Conservation (phyloP, 2,888 invertebrate species). For the Lymantria monacha region DNA sequence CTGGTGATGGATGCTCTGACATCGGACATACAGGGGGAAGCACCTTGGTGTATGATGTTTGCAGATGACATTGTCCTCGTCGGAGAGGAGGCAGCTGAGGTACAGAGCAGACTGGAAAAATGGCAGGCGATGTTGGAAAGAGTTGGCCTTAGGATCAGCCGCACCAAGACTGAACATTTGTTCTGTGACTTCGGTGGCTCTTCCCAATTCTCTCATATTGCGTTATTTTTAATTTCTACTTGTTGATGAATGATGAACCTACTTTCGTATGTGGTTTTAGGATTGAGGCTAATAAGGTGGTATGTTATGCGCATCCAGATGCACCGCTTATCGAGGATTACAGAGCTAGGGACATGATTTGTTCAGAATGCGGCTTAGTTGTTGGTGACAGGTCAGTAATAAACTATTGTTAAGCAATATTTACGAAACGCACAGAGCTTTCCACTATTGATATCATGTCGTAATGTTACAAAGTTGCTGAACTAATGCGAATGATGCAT, state of each 20-base stretch:
- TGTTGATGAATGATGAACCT: slow-evolving; percentile 52
- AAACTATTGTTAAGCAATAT: slow-evolving; percentile 48
- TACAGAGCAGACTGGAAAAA: too few species aligned
- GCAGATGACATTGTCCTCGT: too few species aligned
- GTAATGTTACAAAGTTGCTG: slow-evolving; percentile 46
- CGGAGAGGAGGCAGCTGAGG: too few species aligned
- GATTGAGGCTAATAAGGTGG: slow-evolving; percentile 89
- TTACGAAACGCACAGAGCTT: slow-evolving; percentile 51
- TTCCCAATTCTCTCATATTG: too few species aligned
- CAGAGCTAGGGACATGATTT: slow-evolving; percentile 99
- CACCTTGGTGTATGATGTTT: too few species aligned
- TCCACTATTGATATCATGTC: slow-evolving; percentile 40
- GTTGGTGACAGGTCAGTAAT: slow-evolving; percentile 95
- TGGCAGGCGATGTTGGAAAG: too few species aligned
- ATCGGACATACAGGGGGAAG: too few species aligned
- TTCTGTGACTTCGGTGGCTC: too few species aligned
- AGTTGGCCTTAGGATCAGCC: too few species aligned
- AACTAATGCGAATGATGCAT: slow-evolving; percentile 42
- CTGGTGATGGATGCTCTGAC: too few species aligned
- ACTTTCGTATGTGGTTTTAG: slow-evolving; percentile 78
- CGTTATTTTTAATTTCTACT: slow-evolving; percentile 60
- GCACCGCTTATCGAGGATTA: slow-evolving; percentile 98
- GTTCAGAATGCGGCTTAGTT: slow-evolving; percentile 99
- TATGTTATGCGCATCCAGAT: slow-evolving; percentile 97
- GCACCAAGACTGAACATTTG: too few species aligned